Evolutionary conservation across 1,140 invertebrate genomes (phyloP), one percentile per base, ranked within the genome.

Genomic region (Drosophila pallidifrons): DNA sequence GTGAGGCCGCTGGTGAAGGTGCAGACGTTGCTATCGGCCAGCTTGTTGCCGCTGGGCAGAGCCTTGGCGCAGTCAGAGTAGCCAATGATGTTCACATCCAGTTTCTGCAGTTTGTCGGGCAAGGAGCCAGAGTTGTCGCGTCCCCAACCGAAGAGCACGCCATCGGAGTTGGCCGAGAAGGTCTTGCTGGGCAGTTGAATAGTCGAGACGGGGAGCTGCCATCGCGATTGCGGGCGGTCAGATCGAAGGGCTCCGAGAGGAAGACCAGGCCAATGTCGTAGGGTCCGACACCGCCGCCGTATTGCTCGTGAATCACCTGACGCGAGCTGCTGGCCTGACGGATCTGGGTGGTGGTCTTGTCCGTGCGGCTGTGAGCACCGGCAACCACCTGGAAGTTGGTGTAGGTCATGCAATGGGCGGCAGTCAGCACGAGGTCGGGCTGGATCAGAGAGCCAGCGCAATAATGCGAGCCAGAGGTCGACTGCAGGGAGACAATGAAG

Each of bases 231-330:
- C 75, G 8, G 0, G 49, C 74, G 58, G 92, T 94, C 7, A 94
- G 93, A 5, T 82, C 81, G 16, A 96, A 79, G 0, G 94, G 93
- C 2, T 81, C 90, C 0, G 91, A 89, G 30, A 96, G 78, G 58
- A 10, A 93, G 16, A 96, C 82, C 1, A 96, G 64, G 15, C 94
- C 95, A 25, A 96, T 94, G 78, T 96, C 96, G 63, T 95, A 92
- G 54, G 93, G 93, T 6, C 92, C 93, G 13, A 94, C 94, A 16
- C 93, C 93, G 38, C 94, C 93, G 20, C 55, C 25, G 69, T 94
- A 95, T 0, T 88, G 69, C 8, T 94, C 91, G 73, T 95, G 95
- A 0, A 93, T 54, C 7, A 93, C 78, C 45, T 68, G 75, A 0
- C 79, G 51, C 0, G n/a, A 16, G 13, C 47, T 82, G 69, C 15